These are phyloP conservation scores for rabbit (Oryctolagus cuniculus) DNA, from an alignment of 2,113 vertebrate genomes.

Conservation along the genomic window DNA sequence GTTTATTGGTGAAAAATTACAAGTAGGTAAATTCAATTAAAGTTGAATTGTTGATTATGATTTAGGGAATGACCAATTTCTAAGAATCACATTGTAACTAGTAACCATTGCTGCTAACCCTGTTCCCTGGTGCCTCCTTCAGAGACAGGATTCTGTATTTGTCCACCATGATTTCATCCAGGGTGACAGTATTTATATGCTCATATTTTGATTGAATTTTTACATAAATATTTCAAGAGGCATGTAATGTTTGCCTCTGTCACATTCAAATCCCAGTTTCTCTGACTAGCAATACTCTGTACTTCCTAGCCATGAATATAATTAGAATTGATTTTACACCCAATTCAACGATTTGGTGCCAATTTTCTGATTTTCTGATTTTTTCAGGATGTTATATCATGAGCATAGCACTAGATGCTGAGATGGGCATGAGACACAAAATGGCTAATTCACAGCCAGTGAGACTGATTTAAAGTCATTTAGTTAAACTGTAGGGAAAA, in stretches of 20 bases:
- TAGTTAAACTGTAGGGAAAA: background rate
- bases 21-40: background rate
- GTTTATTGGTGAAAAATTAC: background rate
- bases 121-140: background rate
- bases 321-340: background rate
- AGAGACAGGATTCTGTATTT: background rate
- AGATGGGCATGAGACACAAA: background rate
- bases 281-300: background rate
- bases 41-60: background rate
- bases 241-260: background rate
- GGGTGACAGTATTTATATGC: background rate
- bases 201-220: background rate
- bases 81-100: background rate
- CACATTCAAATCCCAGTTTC: background rate
- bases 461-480: background rate
- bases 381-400: background rate
- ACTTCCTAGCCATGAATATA: background rate
- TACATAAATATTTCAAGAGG: background rate
- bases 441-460: background rate
- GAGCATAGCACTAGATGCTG: background rate
- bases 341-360: background rate
- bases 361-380: slow-evolving; percentile 25
- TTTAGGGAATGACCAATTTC: background rate
- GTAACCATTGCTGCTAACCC: background rate
- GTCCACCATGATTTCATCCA: too few species aligned